A percentile compares a stretch with the other conserved stretches of the same genome.
These are phyloP conservation scores for Cotesia congregata DNA, from an alignment of 2,888 invertebrate species.

Conservation along the genomic window DNA sequence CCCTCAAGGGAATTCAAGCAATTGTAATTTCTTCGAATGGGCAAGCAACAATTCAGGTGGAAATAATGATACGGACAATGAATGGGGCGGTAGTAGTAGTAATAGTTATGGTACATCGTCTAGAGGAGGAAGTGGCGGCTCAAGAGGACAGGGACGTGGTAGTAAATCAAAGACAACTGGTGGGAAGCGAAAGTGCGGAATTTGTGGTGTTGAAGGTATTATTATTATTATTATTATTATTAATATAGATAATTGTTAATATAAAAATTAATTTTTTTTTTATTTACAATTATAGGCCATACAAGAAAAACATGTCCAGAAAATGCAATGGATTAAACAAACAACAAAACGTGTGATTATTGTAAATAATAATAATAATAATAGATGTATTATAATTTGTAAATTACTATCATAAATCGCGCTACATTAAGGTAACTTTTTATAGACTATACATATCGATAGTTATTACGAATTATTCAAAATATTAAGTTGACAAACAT, in stretches of 20 bases:
- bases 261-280: conserved; percentile 19
- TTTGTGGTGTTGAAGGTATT: conserved; percentile 81
- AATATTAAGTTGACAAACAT: conserved; percentile 21
- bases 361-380: conserved; percentile 28
- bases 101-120: conserved; percentile 23
- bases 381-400: conserved; percentile 34
- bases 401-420: conserved; percentile 21
- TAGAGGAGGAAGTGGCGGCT: conserved; percentile 53
- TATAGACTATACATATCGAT: background rate
- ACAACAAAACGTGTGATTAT: background rate
- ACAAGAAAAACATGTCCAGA: conserved; percentile 69
- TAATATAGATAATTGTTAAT: background rate
- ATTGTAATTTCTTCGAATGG: conserved; percentile 90
- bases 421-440: background rate
- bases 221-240: conserved; percentile 45
- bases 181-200: conserved; percentile 77
- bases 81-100: conserved; percentile 55
- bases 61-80: conserved; percentile 54
- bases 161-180: conserved; percentile 49
- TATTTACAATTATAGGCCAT: conserved; percentile 64
- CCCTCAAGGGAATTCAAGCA: conserved; percentile 70
- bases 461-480: background rate
- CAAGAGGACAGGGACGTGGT: conserved; percentile 47
- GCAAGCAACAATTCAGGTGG: conserved; percentile 72
- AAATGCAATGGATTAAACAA: conserved; percentile 57